Percentiles rank a stretch among this genome's conserved stretches.
phyloP scores from a whole-genome alignment of 92 coral and sea anemone genomes.

The Micromussa lordhowensis region DNA sequence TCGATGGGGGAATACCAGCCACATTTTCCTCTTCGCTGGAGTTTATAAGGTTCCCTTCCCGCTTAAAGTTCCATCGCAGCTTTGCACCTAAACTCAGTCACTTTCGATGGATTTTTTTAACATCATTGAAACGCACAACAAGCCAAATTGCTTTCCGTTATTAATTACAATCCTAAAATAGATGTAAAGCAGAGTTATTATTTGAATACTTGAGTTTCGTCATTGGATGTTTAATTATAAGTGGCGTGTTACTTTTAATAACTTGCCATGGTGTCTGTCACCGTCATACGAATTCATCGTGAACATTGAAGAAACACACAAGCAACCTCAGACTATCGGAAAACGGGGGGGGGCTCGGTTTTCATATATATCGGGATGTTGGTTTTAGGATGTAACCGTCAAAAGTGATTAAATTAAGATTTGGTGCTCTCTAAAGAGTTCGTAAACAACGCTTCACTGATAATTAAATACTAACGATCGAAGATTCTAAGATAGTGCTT shows the following conservation, averaged over 20 bases:
- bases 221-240: slow-evolving; percentile 38
- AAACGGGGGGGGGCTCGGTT: neutral
- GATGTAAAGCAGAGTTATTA: slow-evolving; percentile 29
- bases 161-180: slow-evolving; percentile 31
- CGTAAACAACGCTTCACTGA: slow-evolving; percentile 13
- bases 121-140: neutral
- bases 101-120: neutral
- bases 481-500: neutral
- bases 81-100: neutral
- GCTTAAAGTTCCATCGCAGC: neutral
- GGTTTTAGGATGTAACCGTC: neutral
- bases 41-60: neutral
- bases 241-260: slow-evolving; percentile 14
- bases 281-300: neutral
- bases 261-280: neutral
- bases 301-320: neutral
- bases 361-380: neutral
- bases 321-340: neutral
- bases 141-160: slow-evolving; percentile 26
- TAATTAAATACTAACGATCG: slow-evolving; percentile 27
- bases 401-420: slow-evolving; percentile 29
- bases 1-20: neutral
- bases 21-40: neutral
- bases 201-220: slow-evolving; percentile 3
- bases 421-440: slow-evolving; percentile 22